These are phyloP conservation scores for Hippocampus comes DNA, from an alignment of 2,113 vertebrate genomes.

Conservation along the genomic window DNA sequence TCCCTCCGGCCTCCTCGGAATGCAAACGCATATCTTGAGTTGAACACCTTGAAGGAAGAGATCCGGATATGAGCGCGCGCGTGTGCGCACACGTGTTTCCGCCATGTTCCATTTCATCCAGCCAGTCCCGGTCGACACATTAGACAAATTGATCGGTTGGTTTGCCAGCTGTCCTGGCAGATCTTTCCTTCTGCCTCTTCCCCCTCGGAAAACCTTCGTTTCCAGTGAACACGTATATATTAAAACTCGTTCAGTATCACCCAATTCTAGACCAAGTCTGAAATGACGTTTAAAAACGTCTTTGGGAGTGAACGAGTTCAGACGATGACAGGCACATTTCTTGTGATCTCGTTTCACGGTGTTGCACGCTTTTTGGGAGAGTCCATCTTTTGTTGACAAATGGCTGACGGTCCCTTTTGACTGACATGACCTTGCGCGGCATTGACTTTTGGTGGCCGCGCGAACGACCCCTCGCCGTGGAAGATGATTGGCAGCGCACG, in stretches of 20 bases:
- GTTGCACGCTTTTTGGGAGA: slow-evolving; percentile 20
- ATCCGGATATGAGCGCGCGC: slow-evolving; percentile 7
- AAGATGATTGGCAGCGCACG: slow-evolving; percentile 35
- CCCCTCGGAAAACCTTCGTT: not conserved
- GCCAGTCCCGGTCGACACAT: slow-evolving; percentile 43
- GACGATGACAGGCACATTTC: slow-evolving; percentile 8
- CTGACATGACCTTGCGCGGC: slow-evolving; percentile 50
- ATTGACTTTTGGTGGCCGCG: slow-evolving; percentile 15
- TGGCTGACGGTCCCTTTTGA: slow-evolving; percentile 33
- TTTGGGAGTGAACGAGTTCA: not conserved
- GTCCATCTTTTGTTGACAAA: slow-evolving; percentile 30
- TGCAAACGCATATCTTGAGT: slow-evolving; percentile 39
- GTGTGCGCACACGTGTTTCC: not conserved
- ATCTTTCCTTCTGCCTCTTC: slow-evolving; percentile 47
- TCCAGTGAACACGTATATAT: slow-evolving; percentile 10
- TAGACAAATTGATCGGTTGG: slow-evolving; percentile 65
- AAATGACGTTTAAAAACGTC: too few species aligned
- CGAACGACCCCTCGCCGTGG: slow-evolving; percentile 24
- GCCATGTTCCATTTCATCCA: slow-evolving; percentile 51
- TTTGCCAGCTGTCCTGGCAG: slow-evolving; percentile 66
- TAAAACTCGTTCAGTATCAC: not conserved
- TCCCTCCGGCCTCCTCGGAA: slow-evolving; percentile 10
- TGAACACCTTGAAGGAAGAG: slow-evolving; percentile 39
- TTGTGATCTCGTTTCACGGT: not conserved
- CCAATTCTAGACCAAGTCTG: too few species aligned